Base-by-base conservation (phyloP, 2,797 vertebrate genomes). In the Zalophus californianus region DNA sequence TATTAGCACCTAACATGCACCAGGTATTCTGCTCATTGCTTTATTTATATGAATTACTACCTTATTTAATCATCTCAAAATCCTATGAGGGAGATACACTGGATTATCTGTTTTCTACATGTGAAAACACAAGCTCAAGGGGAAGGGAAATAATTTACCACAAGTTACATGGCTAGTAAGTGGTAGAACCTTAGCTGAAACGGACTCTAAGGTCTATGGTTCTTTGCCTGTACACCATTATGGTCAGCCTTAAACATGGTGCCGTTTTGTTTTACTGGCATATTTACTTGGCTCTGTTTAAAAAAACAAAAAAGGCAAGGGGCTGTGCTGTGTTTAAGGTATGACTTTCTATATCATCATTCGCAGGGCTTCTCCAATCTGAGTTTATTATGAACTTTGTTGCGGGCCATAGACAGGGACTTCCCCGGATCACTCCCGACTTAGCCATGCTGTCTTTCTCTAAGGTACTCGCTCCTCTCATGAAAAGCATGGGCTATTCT, bases 271-370 rank as follows among this genome's bases (percentile, higher is more conserved):
- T 73, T 14, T 66, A 48, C 35, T 58, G 62, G 35, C n/a, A 23
- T 89, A 72, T 60, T 77, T 86, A 86, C 12, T 78, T 96, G 66
- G 52, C 29, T 58, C 18, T 90, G n/a, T 48, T 89, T 72, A 87
- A 35, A 84, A 95, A 87, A 75, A 23, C 18, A 93, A 64, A 72
- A 62, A 32, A 87, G 41, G 27, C 21, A 56, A 79, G 35, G n/a
- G 54, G 12, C 4, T 83, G 20, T 70, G 77, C 70, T 72, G 48
- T 27, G 73, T 27, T 77, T 77, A 48, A 38, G 5, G 25, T 44
- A 58, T 56, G 68, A 35, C 48, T 95, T 95, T 90, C 60, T 80
- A 21, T 86, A 58, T 52, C n/a, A 87, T 87, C 20, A 48, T 90
- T 82, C 6, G 44, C n/a, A 78, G 18, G 35, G 16, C 44, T 48